Evolutionary conservation across 2,888 invertebrate genomes (phyloP).

Genomic region (Platycheirus albimanus): DNA sequence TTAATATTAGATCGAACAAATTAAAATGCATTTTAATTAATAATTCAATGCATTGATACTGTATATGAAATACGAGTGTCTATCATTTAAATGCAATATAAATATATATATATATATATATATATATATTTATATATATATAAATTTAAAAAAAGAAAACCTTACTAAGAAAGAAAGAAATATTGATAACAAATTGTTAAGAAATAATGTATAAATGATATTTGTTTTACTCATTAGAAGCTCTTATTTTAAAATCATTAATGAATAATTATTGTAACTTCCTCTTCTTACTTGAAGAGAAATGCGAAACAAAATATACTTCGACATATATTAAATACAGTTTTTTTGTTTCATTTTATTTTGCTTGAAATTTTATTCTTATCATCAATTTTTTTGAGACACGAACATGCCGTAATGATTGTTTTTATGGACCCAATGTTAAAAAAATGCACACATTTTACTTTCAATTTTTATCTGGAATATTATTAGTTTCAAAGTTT

Average conservation of each 20-base stretch:
- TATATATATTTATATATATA: constrained; percentile 4
- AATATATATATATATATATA: background rate
- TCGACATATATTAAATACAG: constrained; percentile 46
- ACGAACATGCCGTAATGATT: background rate
- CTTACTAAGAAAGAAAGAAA: constrained; percentile 28
- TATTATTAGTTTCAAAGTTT: background rate
- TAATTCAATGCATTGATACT: constrained; percentile 49
- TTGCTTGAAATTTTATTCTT: too few species aligned
- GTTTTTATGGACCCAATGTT: too few species aligned
- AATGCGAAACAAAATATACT: constrained; percentile 51
- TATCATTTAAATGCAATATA: constrained; percentile 48
- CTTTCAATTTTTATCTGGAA: background rate
- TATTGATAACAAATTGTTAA: constrained; percentile 34
- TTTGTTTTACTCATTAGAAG: constrained; percentile 31
- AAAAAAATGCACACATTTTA: too few species aligned
- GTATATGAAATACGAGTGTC: constrained; percentile 45
- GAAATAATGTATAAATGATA: constrained; percentile 51
- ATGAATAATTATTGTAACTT: constrained; percentile 14
- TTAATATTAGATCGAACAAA: constrained; percentile 70
- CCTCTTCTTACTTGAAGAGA: constrained; percentile 49
- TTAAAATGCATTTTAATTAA: constrained; percentile 55
- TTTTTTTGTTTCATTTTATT: constrained; percentile 18
- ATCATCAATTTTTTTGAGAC: too few species aligned
- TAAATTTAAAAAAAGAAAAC: background rate
- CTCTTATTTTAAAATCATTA: constrained; percentile 35